Percentiles rank a stretch among this genome's conserved stretches.
phyloP scores from a whole-genome alignment of 2,113 vertebrate species.

The Melanotaenia duboulayi region DNA sequence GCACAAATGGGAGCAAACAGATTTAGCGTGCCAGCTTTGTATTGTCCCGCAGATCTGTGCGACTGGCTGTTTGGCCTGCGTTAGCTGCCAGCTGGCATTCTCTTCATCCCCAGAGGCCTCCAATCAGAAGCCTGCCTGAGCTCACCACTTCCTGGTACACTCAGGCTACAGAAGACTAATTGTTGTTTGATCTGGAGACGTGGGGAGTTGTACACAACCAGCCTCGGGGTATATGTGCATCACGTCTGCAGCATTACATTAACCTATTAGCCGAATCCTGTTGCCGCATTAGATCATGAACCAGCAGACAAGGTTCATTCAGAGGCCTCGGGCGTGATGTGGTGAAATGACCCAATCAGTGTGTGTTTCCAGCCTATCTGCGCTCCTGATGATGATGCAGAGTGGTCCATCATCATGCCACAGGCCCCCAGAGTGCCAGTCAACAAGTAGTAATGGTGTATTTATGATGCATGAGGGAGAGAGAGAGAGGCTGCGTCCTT shows the following conservation, averaged over 20 bases:
- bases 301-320: constrained; percentile 34
- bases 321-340: constrained; percentile 35
- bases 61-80: constrained; percentile 40
- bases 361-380: constrained; percentile 17
- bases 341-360: constrained; percentile 62
- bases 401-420: constrained; percentile 54
- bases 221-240: constrained; percentile 29
- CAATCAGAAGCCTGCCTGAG: constrained; percentile 46
- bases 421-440: constrained; percentile 39
- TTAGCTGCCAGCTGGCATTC: constrained; percentile 65
- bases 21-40: constrained; percentile 49
- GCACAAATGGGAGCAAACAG: constrained; percentile 22
- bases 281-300: constrained; percentile 16
- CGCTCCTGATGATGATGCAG: constrained; percentile 55
- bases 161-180: constrained; percentile 24
- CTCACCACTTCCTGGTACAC: constrained; percentile 58
- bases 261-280: constrained; percentile 44
- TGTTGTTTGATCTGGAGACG: constrained; percentile 44
- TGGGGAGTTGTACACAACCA: background rate
- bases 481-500: constrained; percentile 1
- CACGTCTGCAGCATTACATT: constrained; percentile 41
- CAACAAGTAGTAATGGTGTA: constrained; percentile 70
- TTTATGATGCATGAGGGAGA: constrained; percentile 64
- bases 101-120: constrained; percentile 56
- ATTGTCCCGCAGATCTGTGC: constrained; percentile 61